Conservation (phyloP, 2,113 vertebrate species). For the Poeciliopsis turrubarensis region DNA sequence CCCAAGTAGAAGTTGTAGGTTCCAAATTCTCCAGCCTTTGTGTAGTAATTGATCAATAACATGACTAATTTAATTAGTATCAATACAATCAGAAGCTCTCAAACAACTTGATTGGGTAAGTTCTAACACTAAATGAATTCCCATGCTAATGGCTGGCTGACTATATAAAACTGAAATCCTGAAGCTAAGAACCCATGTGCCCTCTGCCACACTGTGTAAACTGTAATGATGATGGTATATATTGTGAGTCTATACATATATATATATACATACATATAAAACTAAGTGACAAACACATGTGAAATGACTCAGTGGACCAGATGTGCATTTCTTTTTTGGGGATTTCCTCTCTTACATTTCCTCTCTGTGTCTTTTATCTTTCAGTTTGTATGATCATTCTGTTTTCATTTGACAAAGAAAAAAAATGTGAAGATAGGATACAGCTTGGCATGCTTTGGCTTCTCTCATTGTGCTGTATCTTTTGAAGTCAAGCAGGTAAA, state of each 20-base stretch:
- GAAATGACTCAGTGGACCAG: constrained; percentile 78
- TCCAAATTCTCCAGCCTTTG: no score
- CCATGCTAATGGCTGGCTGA: constrained; percentile 72
- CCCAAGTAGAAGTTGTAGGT: no score
- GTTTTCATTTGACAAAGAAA: constrained; percentile 2
- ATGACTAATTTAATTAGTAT: no score
- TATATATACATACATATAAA: constrained; percentile 43
- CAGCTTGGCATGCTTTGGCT: neutral
- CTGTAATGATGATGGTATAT: constrained; percentile 69
- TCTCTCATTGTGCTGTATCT: neutral
- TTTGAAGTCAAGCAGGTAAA: neutral
- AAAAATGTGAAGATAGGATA: neutral
- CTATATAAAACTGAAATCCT: constrained; percentile 71
- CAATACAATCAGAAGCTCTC: no score
- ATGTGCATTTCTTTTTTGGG: constrained; percentile 65
- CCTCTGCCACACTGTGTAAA: constrained; percentile 59
- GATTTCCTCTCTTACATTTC: constrained; percentile 50
- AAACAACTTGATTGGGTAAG: constrained; percentile 20
- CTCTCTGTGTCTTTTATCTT: constrained; percentile 25
- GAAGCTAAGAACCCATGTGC: constrained; percentile 56
- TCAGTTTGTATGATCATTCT: constrained; percentile 37
- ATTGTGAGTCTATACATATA: constrained; percentile 63
- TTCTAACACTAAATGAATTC: constrained; percentile 74
- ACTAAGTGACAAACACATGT: constrained; percentile 56
- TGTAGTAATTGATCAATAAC: no score